phyloP scores from a whole-genome alignment of 2,797 vertebrate genomes.

The Falco cherrug region DNA sequence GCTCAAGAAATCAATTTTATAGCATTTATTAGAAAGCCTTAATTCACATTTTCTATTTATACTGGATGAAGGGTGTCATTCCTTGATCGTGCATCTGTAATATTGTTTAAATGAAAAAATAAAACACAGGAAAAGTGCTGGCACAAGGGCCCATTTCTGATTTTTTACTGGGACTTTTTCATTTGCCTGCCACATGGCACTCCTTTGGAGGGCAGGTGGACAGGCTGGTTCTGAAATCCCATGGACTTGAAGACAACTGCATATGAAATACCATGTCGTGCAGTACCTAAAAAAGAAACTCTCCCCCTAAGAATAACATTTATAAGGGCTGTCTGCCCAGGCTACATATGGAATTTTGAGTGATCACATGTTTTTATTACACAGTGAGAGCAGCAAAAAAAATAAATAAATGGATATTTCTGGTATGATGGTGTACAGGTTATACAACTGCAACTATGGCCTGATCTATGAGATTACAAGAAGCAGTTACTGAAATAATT shows the following conservation, averaged over 20 bases:
- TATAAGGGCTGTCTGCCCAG: background rate
- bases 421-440: background rate
- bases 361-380: background rate
- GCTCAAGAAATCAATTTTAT: constrained; percentile 29
- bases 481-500: background rate
- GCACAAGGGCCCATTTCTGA: background rate
- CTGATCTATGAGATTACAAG: background rate
- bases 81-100: background rate
- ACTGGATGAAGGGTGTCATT: background rate
- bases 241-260: background rate
- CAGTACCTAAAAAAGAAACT: background rate
- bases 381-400: background rate
- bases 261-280: background rate
- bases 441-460: background rate
- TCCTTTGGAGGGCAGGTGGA: background rate
- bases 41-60: background rate
- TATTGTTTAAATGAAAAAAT: background rate
- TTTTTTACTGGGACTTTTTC: background rate
- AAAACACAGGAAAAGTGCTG: background rate
- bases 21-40: constrained; percentile 31
- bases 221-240: background rate
- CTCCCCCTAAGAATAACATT: background rate
- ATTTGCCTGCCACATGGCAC: background rate
- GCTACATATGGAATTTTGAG: background rate
- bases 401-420: background rate